Conservation (phyloP, 2,888 invertebrate genomes). For the Melinopterus prodromus region DNA sequence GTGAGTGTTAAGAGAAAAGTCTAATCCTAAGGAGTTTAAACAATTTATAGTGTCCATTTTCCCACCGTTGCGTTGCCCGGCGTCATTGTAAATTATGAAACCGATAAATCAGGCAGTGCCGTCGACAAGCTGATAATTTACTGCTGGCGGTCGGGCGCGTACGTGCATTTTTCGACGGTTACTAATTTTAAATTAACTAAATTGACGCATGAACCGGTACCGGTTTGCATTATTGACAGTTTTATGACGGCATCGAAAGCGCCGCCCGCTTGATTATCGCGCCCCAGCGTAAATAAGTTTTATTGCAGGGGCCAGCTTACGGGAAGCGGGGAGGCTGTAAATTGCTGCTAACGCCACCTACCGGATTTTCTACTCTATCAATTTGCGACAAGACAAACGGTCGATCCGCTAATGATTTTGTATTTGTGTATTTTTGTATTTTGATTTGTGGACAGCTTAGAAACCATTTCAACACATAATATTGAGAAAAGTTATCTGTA, state of each 20-base stretch:
- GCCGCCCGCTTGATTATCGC: not conserved
- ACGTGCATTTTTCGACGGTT: slow-evolving; percentile 27
- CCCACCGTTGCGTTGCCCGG: not conserved
- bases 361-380: not conserved
- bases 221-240: slow-evolving; percentile 32
- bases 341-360: not conserved
- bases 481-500: too few relatives aligned
- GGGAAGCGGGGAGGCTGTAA: not conserved
- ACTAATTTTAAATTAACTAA: slow-evolving; percentile 34
- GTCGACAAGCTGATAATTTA: not conserved
- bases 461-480: too few relatives aligned
- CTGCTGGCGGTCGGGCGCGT: not conserved
- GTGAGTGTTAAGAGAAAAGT: too few relatives aligned
- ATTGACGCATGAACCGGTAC: slow-evolving; percentile 31
- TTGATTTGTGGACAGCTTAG: not conserved
- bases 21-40: not conserved
- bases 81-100: not conserved
- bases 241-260: slow-evolving; percentile 28
- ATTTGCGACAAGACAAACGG: not conserved
- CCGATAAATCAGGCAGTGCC: not conserved
- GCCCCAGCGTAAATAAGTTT: not conserved
- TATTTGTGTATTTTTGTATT: not conserved
- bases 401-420: not conserved
- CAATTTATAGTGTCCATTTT: not conserved
- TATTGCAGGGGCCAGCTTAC: too few relatives aligned